Conservation (phyloP, 1,140 invertebrate species). For the Zaprionus kolodkinae region DNA sequence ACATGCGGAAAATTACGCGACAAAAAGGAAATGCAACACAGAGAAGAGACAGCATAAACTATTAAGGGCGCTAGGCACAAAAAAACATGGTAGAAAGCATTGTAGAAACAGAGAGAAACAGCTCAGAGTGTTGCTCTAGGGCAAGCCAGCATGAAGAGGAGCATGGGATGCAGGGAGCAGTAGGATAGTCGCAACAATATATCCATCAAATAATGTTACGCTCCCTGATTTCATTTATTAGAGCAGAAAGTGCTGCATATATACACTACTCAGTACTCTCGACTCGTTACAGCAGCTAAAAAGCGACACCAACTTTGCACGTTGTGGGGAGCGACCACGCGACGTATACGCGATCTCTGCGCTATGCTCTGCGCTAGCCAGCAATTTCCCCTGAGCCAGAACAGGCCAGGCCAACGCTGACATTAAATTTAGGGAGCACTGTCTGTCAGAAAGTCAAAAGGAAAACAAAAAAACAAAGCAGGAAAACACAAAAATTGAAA, state of each 20-base stretch:
- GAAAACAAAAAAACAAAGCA: neutral
- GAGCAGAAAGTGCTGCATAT: conserved; percentile 75
- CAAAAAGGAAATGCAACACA: conserved; percentile 63
- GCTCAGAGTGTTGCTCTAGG: conserved; percentile 15
- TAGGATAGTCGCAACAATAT: conserved; percentile 67
- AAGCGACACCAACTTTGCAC: neutral
- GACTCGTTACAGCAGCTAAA: conserved; percentile 14
- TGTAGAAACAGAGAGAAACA: conserved; percentile 11
- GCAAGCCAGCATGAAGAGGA: conserved; percentile 11
- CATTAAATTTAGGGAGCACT: conserved; percentile 75
- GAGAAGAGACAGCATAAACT: conserved; percentile 66
- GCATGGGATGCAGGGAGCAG: neutral
- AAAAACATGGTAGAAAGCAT: conserved; percentile 13
- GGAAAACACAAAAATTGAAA: conserved; percentile 48
- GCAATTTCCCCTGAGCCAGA: conserved; percentile 67
- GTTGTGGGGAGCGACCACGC: conserved; percentile 38
- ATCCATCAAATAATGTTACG: conserved; percentile 83
- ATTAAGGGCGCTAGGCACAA: conserved; percentile 47
- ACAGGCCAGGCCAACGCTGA: conserved; percentile 50
- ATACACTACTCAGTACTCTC: conserved; percentile 51
- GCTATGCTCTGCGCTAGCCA: conserved; percentile 39
- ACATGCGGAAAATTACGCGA: conserved; percentile 80
- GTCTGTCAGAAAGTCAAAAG: conserved; percentile 60
- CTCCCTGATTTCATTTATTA: conserved; percentile 82
- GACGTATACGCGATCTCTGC: conserved; percentile 65